Conservation (phyloP, 2,113 vertebrate genomes). For the Zosterops japonicus region DNA sequence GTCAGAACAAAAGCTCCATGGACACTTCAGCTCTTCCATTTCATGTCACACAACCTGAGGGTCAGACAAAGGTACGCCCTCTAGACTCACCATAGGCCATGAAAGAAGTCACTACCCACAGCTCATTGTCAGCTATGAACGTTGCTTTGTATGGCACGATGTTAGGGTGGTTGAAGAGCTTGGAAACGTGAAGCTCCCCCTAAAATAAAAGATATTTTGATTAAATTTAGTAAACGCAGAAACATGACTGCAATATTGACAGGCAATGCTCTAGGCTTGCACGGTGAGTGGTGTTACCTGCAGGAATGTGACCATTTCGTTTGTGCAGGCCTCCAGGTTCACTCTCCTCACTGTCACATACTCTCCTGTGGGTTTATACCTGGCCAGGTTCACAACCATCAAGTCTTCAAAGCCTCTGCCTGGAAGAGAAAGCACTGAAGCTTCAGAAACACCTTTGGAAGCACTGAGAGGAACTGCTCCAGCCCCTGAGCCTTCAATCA, state of each 20-base stretch:
- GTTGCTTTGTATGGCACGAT: slow-evolving; percentile 94
- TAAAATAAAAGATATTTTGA: neutral
- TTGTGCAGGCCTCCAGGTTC: slow-evolving; percentile 93
- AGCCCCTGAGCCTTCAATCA: neutral
- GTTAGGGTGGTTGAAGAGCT: slow-evolving; percentile 93
- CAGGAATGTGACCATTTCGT: slow-evolving; percentile 94
- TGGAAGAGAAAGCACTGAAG: slow-evolving; percentile 57
- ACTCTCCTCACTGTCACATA: slow-evolving; percentile 90
- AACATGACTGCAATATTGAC: neutral
- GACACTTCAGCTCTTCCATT: neutral
- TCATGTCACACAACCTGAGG: neutral
- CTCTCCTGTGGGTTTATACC: slow-evolving; percentile 87
- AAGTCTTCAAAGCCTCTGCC: slow-evolving; percentile 92
- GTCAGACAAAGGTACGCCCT: neutral
- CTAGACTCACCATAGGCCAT: slow-evolving; percentile 92
- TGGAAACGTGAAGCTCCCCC: slow-evolving; percentile 90
- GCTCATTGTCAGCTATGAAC: slow-evolving; percentile 93
- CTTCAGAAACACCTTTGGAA: neutral
- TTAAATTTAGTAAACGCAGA: neutral
- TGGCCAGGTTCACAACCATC: slow-evolving; percentile 93
- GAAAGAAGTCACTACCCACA: slow-evolving; percentile 96
- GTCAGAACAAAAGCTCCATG: neutral
- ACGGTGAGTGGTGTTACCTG: slow-evolving; percentile 76
- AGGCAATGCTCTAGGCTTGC: neutral
- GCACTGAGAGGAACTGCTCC: neutral